These are phyloP conservation scores for Synanthedon tipuliformis DNA, from an alignment of 2,888 invertebrate species.

Conservation along the genomic window DNA sequence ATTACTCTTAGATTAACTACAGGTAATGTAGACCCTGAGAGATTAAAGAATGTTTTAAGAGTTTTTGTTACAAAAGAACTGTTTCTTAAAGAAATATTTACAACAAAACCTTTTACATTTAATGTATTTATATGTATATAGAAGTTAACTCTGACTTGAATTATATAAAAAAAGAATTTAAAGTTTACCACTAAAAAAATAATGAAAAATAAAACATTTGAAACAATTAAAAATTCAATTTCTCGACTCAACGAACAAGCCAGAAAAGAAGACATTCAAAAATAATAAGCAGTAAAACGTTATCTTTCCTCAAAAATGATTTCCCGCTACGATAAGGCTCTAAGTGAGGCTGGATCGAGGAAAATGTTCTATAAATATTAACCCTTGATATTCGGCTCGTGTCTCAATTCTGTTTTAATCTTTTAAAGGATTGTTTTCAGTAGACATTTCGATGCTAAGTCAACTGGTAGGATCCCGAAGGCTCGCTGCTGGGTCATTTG, in stretches of 20 bases:
- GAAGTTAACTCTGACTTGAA: no score
- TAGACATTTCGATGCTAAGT: slow-evolving; percentile 63
- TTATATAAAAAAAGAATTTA: no score
- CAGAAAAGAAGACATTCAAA: slow-evolving; percentile 28
- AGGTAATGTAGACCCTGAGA: no score
- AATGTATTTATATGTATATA: no score
- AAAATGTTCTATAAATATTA: slow-evolving; percentile 30
- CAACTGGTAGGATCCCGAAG: slow-evolving; percentile 48
- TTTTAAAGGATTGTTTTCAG: slow-evolving; percentile 63
- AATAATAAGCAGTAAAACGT: slow-evolving; percentile 38
- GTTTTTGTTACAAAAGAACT: no score
- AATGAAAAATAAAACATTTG: no score
- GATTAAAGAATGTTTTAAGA: no score
- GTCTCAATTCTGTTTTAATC: slow-evolving; percentile 56
- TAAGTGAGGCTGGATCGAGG: slow-evolving; percentile 12
- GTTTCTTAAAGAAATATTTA: no score
- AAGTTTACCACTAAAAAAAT: no score
- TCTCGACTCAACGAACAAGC: slow-evolving; percentile 10
- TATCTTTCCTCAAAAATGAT: slow-evolving; percentile 27
- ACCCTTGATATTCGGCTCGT: slow-evolving; percentile 48
- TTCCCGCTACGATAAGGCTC: slow-evolving; percentile 29
- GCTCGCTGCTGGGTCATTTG: slow-evolving; percentile 48
- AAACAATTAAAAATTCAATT: slow-evolving; percentile 10
- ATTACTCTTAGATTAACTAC: no score
- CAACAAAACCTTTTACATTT: no score